Conservation (phyloP, 1,140 invertebrate genomes). For the Linepithema humile region DNA sequence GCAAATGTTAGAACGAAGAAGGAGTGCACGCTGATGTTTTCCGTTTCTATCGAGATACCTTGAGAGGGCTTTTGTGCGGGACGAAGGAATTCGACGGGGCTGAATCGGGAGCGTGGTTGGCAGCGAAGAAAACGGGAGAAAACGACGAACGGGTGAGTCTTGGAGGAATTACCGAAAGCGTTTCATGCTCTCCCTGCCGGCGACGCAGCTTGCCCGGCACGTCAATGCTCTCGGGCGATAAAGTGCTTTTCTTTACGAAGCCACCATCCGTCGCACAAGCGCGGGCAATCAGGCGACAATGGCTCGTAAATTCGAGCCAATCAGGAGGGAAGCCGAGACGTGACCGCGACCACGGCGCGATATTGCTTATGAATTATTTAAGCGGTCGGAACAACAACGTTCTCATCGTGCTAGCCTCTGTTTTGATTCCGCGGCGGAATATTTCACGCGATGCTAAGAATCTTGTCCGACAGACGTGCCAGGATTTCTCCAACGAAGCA, state of each 20-base stretch:
- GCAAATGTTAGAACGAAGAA: slow-evolving; percentile 37
- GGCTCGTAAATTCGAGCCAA: slow-evolving; percentile 83
- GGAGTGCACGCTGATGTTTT: slow-evolving; percentile 28
- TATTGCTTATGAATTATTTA: slow-evolving; percentile 85
- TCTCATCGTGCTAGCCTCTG: not conserved
- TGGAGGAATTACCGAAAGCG: slow-evolving; percentile 71
- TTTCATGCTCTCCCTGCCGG: slow-evolving; percentile 60
- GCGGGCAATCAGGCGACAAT: slow-evolving; percentile 83
- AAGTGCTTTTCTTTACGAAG: slow-evolving; percentile 79
- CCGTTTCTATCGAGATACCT: slow-evolving; percentile 49
- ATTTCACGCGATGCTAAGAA: not conserved
- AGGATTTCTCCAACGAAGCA: not conserved
- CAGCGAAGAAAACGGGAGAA: slow-evolving; percentile 11
- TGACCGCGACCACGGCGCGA: slow-evolving; percentile 78
- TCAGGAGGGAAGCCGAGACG: slow-evolving; percentile 80
- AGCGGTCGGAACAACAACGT: slow-evolving; percentile 73
- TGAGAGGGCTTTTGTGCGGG: slow-evolving; percentile 32
- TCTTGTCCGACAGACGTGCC: not conserved
- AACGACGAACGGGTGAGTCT: slow-evolving; percentile 22
- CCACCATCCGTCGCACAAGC: slow-evolving; percentile 79
- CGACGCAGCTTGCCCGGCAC: slow-evolving; percentile 55
- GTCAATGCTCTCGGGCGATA: slow-evolving; percentile 75
- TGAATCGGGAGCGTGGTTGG: slow-evolving; percentile 61
- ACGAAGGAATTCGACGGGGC: slow-evolving; percentile 61
- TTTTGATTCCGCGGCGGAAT: slow-evolving; percentile 4